Evolutionary conservation across 2,888 invertebrate genomes (phyloP), one percentile per base, ranked within the genome.

Genomic region (Thecocarcelia acutangulata): DNA sequence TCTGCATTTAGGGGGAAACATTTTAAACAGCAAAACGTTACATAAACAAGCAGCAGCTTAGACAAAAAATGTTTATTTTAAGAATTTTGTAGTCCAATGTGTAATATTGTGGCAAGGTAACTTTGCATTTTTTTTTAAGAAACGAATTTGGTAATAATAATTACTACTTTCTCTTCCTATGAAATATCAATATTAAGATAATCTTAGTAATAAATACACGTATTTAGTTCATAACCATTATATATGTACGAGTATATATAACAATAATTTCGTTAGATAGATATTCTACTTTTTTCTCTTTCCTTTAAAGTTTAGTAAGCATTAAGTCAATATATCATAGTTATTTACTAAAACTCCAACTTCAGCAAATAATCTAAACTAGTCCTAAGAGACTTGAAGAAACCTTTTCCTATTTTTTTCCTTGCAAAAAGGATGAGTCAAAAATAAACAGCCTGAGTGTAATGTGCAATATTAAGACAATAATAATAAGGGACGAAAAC

Each of bases 321-420:
- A 15, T 42, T 56, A 42, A 73, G 52, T 54, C 72, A 79, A 73
- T 79, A 72, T 66, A 73, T 79, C 72, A 44, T 68, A 61, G 37
- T 79, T 73, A 68, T 79, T 79, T 52, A 66, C 66, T 24, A 13
- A 66, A 79, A 79, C 61, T 66, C 73, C 52, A 73, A 59, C 50
- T 61, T 46, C 46, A 46, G 78, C 66, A 79, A 79, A 79, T 79
- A 79, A 79, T 73, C 66, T 73, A 40, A 79, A 73, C 66, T 66
- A 59, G 59, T 79, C 78, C 66, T n/a, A 12, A 64, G 66, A 66
- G 72, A 52, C 54, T 63, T 12, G 15, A 44, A 70, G 56, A 66
- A 40, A 61, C 48, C 70, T 56, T 76, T 56, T 44, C 17, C 12
- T 50, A 21, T 50, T 54, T 17, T 61, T 69, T 19, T 59, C 19